These are phyloP conservation scores for Hylyphantes graminicola DNA, from an alignment of 1,140 invertebrate genomes.

Conservation along the genomic window DNA sequence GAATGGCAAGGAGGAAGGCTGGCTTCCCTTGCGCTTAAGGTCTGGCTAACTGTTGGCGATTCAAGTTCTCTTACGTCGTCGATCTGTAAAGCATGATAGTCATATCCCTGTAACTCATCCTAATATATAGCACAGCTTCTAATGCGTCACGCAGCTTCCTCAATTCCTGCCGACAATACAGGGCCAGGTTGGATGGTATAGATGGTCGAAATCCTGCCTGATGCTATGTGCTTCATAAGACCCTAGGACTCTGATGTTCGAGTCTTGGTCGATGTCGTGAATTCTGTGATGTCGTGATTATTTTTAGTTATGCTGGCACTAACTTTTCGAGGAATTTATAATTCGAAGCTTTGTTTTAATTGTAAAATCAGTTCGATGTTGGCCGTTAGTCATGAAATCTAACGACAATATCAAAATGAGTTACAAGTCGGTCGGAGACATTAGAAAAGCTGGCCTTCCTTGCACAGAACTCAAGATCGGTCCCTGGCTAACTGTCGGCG, in stretches of 20 bases:
- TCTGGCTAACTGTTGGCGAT: not conserved
- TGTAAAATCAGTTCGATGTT: too few relatives aligned
- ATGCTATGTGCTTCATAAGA: slow-evolving; percentile 64
- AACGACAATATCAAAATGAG: not conserved
- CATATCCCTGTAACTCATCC: slow-evolving; percentile 63
- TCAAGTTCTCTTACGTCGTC: slow-evolving; percentile 54
- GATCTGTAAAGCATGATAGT: slow-evolving; percentile 64
- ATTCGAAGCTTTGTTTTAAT: too few relatives aligned
- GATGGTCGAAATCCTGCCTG: slow-evolving; percentile 65
- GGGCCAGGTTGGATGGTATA: slow-evolving; percentile 64
- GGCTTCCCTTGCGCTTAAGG: not conserved
- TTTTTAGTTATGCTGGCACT: too few relatives aligned
- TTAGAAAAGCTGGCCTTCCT: too few relatives aligned
- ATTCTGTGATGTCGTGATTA: too few relatives aligned
- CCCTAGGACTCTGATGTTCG: too few relatives aligned
- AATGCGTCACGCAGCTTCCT: slow-evolving; percentile 64
- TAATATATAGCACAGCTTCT: slow-evolving; percentile 63
- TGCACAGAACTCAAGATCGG: not conserved
- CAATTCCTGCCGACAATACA: slow-evolving; percentile 65
- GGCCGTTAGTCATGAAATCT: too few relatives aligned
- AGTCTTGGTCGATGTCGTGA: too few relatives aligned
- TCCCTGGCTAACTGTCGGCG: not conserved
- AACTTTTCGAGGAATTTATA: too few relatives aligned
- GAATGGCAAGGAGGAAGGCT: too few relatives aligned
- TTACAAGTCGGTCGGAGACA: not conserved